Conservation (phyloP, 2,113 vertebrate species). For the Theristicus caerulescens region DNA sequence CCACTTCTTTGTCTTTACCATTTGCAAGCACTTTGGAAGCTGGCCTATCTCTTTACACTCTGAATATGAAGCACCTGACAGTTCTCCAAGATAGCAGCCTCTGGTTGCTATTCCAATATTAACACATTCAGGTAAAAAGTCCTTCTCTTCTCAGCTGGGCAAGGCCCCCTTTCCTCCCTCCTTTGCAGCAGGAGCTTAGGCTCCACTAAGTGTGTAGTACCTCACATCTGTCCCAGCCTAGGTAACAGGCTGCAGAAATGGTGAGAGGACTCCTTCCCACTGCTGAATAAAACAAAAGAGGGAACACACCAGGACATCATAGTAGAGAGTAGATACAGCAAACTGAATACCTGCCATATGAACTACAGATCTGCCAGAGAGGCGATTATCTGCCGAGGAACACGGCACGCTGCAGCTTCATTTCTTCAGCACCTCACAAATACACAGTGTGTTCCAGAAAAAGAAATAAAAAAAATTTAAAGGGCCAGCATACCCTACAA, state of each 20-base stretch:
- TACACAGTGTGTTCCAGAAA: not conserved
- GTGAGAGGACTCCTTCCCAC: not conserved
- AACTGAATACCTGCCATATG: not conserved
- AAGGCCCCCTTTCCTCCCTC: not conserved
- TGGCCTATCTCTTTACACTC: not conserved
- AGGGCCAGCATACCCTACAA: not conserved
- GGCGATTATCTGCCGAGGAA: not conserved
- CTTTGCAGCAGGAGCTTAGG: not conserved
- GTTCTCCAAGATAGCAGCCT: not conserved
- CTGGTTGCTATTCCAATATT: not conserved
- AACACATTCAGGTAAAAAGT: not conserved
- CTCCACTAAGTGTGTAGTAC: not conserved
- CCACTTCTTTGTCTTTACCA: not conserved
- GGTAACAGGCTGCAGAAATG: not conserved
- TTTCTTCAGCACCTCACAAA: not conserved
- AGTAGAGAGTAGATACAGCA: not conserved
- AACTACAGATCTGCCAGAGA: not conserved
- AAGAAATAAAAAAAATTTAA: fast-evolving
- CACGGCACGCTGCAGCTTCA: not conserved
- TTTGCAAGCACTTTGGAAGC: not conserved
- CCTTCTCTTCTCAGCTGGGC: not conserved
- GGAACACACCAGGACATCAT: not conserved
- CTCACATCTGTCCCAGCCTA: fast-evolving
- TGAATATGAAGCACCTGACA: not conserved
- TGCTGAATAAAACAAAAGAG: not conserved